These are phyloP conservation scores for Zapornia atra DNA, from an alignment of 2,113 vertebrate species.

Conservation along the genomic window DNA sequence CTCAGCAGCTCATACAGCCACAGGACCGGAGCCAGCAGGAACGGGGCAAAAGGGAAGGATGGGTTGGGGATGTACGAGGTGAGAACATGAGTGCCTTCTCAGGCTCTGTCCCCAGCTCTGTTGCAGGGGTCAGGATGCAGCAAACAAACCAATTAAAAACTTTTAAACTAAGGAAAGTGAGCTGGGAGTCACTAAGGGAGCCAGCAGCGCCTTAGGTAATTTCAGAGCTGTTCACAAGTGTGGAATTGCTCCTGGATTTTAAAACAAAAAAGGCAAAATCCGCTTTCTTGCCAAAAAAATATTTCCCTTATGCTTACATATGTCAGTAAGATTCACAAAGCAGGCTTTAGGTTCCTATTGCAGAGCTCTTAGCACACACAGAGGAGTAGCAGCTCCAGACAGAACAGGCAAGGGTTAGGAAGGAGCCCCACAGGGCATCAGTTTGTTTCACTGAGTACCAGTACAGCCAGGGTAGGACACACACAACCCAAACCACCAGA, in stretches of 20 bases:
- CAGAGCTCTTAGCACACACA: neutral
- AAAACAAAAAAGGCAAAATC: neutral
- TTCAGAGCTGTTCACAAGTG: neutral
- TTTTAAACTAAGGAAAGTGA: neutral
- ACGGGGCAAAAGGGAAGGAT: neutral
- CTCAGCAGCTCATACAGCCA: neutral
- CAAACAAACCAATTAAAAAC: neutral
- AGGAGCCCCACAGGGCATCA: neutral
- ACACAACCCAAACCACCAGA: neutral
- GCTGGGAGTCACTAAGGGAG: neutral
- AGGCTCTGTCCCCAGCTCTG: neutral
- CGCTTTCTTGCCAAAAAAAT: neutral
- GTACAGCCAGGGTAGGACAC: neutral
- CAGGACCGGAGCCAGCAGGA: neutral
- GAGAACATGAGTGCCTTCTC: neutral
- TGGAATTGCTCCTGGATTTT: neutral
- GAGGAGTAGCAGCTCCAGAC: neutral
- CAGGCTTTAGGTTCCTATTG: neutral
- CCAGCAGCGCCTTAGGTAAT: neutral
- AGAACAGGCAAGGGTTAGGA: neutral
- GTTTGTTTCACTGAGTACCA: neutral
- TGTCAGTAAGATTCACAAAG: neutral
- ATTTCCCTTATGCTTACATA: neutral
- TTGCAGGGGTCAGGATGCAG: neutral
- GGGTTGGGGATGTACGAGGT: neutral